Percentiles rank a stretch among this genome's conserved stretches.
phyloP scores from a whole-genome alignment of 2,797 vertebrate species.

The Anableps anableps region DNA sequence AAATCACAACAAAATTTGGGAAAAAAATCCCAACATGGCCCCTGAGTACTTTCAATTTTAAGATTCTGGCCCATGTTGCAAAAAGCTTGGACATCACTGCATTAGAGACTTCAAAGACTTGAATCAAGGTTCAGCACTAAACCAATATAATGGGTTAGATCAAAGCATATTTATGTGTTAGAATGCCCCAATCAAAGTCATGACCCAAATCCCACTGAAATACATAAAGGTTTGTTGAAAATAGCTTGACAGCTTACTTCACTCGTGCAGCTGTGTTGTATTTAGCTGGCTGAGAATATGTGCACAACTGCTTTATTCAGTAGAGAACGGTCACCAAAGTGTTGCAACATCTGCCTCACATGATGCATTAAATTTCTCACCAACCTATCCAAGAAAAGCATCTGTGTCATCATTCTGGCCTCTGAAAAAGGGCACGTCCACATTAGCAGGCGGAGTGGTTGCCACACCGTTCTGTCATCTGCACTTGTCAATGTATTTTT shows the following conservation, averaged over 20 bases:
- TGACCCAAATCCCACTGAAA: not conserved
- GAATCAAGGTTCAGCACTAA: not conserved
- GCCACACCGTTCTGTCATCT: not conserved
- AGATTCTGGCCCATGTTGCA: no score
- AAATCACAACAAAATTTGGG: no score
- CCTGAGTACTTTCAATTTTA: no score
- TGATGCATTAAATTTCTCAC: constrained; percentile 19
- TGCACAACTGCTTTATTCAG: constrained; percentile 26
- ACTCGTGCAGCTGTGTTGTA: constrained; percentile 35
- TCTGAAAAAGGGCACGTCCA: constrained; percentile 21
- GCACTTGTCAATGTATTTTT: constrained; percentile 5
- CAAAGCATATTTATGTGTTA: not conserved
- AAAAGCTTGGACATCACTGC: no score
- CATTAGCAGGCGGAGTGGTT: constrained; percentile 3
- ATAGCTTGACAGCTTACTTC: not conserved
- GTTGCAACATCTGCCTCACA: constrained; percentile 39
- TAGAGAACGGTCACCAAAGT: constrained; percentile 17
- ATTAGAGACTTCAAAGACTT: not conserved
- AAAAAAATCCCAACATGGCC: no score
- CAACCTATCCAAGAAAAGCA: not conserved
- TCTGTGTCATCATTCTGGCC: constrained; percentile 27
- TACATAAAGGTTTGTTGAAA: not conserved
- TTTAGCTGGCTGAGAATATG: constrained; percentile 22
- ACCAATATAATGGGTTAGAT: not conserved
- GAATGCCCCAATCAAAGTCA: not conserved